Base-by-base conservation (phyloP, 2,797 vertebrate species). In the Tragelaphus eurycerus region DNA sequence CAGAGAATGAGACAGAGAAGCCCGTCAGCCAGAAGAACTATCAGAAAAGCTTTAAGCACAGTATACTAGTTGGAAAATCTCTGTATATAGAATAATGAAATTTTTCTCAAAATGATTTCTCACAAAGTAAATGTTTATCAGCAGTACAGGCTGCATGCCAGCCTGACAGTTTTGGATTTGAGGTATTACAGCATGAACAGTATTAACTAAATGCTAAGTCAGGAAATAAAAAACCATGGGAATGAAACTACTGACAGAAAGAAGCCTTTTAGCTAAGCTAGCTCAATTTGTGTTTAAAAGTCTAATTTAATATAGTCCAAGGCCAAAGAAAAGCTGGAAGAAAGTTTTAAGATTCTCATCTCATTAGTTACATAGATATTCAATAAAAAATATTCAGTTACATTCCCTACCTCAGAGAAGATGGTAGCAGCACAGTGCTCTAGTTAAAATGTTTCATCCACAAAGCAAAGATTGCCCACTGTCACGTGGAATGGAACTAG, bases 171-270 rank as follows among this genome's bases (percentile, higher is more conserved):
- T 95, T 71, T 83, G 79, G 60, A 86, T 86, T 59, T 89, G 78
- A 86, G n/a, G 50, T 91, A 67, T 74, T 84, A 91, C 0, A 97
- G 27, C 19, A 85, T 27, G 88, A 57, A 95, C 84, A 96, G 13
- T 46, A 90, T 48, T 94, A 92, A 96, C 25, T 81, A 81, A 97
- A 93, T 79, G 79, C 29, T 71, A 43, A 60, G 16, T 86, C 57
- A 87, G 52, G 21, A 59, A 67, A 59, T 34, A 25, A 79, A 79
- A 91, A 84, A 86, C 0, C 15, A 91, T 1, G 46, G 1, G 14
- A 92, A 95, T 87, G 93, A 97, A 85, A 96, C 46, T 52, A 64
- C 60, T 93, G 55, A 84, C 50, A 16, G 92, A 4, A 82, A 87
- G 90, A 95, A 74, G n/a, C 50, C 78, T 94, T 94, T 34, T 17